A percentile compares a stretch with the other conserved stretches of the same genome.
Evolutionary conservation across 2,888 invertebrate species (phyloP).

Genomic region (Patella caerulea): DNA sequence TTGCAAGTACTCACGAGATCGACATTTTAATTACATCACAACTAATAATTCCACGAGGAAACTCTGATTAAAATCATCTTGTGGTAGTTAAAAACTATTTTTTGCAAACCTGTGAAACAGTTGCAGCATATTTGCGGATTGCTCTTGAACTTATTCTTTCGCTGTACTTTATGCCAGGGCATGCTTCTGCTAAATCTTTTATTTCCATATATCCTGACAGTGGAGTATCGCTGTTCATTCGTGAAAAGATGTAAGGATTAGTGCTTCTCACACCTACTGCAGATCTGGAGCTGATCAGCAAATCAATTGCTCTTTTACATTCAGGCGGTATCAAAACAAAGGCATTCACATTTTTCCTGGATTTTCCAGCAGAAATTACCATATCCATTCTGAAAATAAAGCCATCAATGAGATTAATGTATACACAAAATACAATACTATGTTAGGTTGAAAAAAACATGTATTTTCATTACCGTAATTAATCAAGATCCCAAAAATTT

Average conservation of each 20-base stretch:
- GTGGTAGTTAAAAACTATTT: no score
- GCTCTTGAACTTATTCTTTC: slow-evolving; percentile 13
- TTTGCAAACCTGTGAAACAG: background rate
- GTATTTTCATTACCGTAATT: no score
- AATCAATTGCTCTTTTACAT: slow-evolving; percentile 13
- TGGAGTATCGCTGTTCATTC: slow-evolving; percentile 7
- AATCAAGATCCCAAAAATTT: background rate
- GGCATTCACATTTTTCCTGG: slow-evolving; percentile 22
- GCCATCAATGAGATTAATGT: no score
- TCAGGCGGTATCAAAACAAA: slow-evolving; percentile 20
- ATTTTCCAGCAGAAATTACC: slow-evolving; percentile 22
- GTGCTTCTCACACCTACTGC: background rate
- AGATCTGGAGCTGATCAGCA: slow-evolving; percentile 7
- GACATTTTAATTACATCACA: no score
- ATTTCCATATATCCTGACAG: slow-evolving; percentile 2
- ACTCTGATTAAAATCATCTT: no score
- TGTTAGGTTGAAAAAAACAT: no score
- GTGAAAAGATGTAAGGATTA: background rate
- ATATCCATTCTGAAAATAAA: slow-evolving; percentile 24
- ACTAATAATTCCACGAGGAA: no score
- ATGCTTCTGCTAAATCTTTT: background rate
- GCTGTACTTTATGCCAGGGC: slow-evolving; percentile 12
- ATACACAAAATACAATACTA: no score
- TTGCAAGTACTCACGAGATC: no score
- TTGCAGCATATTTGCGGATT: slow-evolving; percentile 1